Evolutionary conservation across 2,797 vertebrate species (phyloP).

Genomic region (Parauchenoglanis ngamensis): DNA sequence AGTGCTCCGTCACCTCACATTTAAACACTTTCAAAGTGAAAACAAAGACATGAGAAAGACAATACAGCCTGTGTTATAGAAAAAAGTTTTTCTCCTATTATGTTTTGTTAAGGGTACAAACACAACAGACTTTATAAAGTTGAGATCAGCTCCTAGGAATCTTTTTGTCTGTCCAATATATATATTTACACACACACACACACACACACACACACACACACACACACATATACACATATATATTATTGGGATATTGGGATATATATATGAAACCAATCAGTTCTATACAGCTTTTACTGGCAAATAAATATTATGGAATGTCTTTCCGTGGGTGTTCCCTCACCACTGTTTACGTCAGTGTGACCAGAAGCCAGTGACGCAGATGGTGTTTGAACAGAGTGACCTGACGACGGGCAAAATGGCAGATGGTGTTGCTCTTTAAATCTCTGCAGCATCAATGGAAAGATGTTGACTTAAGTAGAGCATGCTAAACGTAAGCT

Average conservation of each 20-base stretch:
- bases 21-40: neutral
- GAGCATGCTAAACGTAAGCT: neutral
- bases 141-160: neutral
- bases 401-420: neutral
- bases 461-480: neutral
- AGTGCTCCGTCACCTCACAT: neutral
- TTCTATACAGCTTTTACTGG: neutral
- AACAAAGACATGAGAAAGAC: neutral
- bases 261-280: too few relatives aligned
- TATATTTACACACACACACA: too few relatives aligned
- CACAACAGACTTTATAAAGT: neutral
- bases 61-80: neutral
- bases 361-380: neutral
- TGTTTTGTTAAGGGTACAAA: neutral
- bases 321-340: neutral
- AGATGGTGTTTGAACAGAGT: neutral
- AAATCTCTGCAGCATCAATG: constrained; percentile 13
- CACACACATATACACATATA: too few relatives aligned
- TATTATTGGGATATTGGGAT: too few relatives aligned
- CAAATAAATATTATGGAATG: neutral
- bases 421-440: neutral
- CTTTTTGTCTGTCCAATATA: neutral
- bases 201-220: too few relatives aligned
- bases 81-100: neutral
- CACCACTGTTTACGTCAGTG: neutral